Conservation (phyloP, 2,888 invertebrate genomes). For the Esperia sulphurella region DNA sequence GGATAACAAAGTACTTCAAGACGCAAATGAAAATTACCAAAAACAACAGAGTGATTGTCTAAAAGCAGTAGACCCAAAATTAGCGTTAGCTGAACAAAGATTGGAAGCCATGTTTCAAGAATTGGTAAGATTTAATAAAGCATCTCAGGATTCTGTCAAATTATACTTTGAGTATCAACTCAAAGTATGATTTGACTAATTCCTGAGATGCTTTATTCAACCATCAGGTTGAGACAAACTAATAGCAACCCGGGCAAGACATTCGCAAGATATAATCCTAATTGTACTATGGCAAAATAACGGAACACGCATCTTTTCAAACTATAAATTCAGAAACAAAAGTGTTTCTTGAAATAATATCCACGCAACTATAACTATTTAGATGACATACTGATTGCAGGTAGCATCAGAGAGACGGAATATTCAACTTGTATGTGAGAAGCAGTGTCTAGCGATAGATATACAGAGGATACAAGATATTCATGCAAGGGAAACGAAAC, state of each 20-base stretch:
- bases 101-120: conserved; percentile 80
- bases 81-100: conserved; percentile 75
- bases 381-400: conserved; percentile 34
- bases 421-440: conserved; percentile 77
- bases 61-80: conserved; percentile 50
- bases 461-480: conserved; percentile 76
- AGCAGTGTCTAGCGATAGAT: conserved; percentile 78
- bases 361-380: not conserved
- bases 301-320: no score
- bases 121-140: conserved; percentile 53
- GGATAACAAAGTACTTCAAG: conserved; percentile 75
- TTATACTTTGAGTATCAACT: no score
- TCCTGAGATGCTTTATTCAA: no score
- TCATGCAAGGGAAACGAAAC: conserved; percentile 76
- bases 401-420: conserved; percentile 78
- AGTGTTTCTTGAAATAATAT: no score
- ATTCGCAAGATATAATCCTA: no score
- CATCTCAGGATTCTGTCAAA: no score
- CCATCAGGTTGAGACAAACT: no score
- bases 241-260: no score
- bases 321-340: no score
- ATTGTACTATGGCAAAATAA: no score
- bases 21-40: conserved; percentile 62
- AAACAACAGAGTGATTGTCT: conserved; percentile 51
- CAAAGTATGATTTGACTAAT: no score